Conservation (phyloP, 2,888 invertebrate species). For the Leptura quadrifasciata region DNA sequence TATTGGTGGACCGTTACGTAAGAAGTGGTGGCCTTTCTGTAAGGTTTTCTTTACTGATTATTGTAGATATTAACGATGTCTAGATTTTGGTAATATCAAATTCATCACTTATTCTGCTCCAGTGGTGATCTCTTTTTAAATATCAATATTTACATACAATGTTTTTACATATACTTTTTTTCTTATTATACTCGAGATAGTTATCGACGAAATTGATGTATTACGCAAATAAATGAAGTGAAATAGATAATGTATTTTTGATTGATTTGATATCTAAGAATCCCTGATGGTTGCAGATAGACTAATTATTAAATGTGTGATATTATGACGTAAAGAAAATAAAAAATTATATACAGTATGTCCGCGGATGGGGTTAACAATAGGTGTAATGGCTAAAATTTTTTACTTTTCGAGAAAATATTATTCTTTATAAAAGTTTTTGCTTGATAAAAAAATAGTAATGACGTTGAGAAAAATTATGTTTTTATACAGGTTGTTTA, state of each 20-base stretch:
- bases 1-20: not conserved
- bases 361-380: too few species aligned
- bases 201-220: not conserved
- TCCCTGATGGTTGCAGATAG: not conserved
- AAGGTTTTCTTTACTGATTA: not conserved
- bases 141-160: not conserved
- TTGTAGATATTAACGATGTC: not conserved
- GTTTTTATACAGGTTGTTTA: too few species aligned
- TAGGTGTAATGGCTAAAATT: too few species aligned
- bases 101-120: constrained; percentile 2
- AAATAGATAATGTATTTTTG: not conserved
- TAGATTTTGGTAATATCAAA: not conserved
- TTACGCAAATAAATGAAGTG: too few species aligned
- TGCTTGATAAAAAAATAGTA: too few species aligned
- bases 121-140: not conserved
- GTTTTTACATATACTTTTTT: not conserved
- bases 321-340: too few species aligned
- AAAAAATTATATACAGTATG: too few species aligned
- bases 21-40: constrained; percentile 2
- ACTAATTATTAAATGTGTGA: too few species aligned
- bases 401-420: too few species aligned
- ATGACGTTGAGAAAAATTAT: too few species aligned
- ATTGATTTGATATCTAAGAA: not conserved
- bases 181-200: not conserved
- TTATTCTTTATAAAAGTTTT: too few species aligned